Conservation (phyloP, 2,888 invertebrate species). For the Eupithecia vulgata region DNA sequence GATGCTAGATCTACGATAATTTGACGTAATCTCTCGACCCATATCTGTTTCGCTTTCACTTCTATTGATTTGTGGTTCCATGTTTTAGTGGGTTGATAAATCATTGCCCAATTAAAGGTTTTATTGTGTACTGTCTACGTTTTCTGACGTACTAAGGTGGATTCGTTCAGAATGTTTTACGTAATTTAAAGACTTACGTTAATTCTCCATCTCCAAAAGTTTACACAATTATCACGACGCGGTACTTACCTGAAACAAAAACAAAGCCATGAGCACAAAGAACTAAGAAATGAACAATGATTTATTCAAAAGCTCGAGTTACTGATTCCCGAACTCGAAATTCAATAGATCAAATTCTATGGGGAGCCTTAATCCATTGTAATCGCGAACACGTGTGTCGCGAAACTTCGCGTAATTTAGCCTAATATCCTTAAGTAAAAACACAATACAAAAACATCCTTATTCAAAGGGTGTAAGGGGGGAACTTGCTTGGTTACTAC, state of each 20-base stretch:
- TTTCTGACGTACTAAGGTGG: background rate
- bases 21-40: slow-evolving; percentile 42
- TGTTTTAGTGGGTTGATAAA: slow-evolving; percentile 26
- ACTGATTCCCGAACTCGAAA: slow-evolving; percentile 50
- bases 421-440: slow-evolving; percentile 51
- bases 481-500: slow-evolving; percentile 31
- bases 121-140: slow-evolving; percentile 8
- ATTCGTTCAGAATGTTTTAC: background rate
- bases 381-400: slow-evolving; percentile 69
- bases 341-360: slow-evolving; percentile 64
- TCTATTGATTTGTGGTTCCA: slow-evolving; percentile 24
- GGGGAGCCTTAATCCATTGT: slow-evolving; percentile 63
- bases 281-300: slow-evolving; percentile 43
- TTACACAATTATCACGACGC: background rate
- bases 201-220: background rate
- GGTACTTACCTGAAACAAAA: slow-evolving; percentile 77
- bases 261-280: slow-evolving; percentile 51
- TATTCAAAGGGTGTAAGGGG: slow-evolving; percentile 32
- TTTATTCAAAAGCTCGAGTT: slow-evolving; percentile 51
- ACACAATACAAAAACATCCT: slow-evolving; percentile 18
- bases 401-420: slow-evolving; percentile 63
- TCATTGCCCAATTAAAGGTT: slow-evolving; percentile 12
- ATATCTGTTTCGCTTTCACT: slow-evolving; percentile 36
- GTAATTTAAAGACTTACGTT: background rate
- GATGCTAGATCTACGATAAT: slow-evolving; percentile 39